Base-by-base conservation (phyloP, 2,113 vertebrate genomes). In the Protomyctophum bolini region DNA sequence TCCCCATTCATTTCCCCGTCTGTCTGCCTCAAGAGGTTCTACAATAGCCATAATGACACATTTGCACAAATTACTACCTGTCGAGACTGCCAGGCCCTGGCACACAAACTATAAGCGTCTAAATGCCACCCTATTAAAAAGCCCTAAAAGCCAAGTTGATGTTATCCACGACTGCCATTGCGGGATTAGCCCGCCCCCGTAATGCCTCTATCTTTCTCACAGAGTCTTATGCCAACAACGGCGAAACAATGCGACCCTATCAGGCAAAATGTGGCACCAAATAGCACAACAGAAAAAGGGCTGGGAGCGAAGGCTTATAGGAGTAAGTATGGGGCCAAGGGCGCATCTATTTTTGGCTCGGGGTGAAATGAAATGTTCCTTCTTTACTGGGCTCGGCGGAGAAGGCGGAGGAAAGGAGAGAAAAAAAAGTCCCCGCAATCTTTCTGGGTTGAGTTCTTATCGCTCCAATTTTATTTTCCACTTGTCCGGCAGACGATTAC, bases 31-130 rank as follows among this genome's bases (percentile, higher is more conserved):
- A 65, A n/a, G 55, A 68, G 33, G 81, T 59, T 83, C 82, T 68
- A 83, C 80, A 86, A 73, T 82, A 50, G 70, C 83, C 72, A 72
- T 89, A 88, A 92, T 91, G 87, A 91, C 91, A 92, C 86, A 89
- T 91, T 87, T 86, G 89, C 83, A 83, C 72, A 91, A 90, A 91
- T 88, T 79, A 89, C 87, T 85, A 89, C 86, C 82, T 88, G 78
- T 72, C 68, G 77, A 81, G 83, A 85, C 82, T 81, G 79, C 81
- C 76, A 87, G 82, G 75, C 72, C 77, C 67, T 85, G 82, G 83
- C 83, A 75, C 73, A 67, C 79, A 75, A 78, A 52, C 82, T 21
- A 21, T 41, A 41, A 28, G 56, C 3, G 76, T 82, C 66, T 83
- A 76, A 84, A 79, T 83, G 77, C 79, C 77, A 76, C 63, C 75